These are phyloP conservation scores for Arctopsyche grandis DNA, from an alignment of 1,140 invertebrate genomes.

Conservation along the genomic window DNA sequence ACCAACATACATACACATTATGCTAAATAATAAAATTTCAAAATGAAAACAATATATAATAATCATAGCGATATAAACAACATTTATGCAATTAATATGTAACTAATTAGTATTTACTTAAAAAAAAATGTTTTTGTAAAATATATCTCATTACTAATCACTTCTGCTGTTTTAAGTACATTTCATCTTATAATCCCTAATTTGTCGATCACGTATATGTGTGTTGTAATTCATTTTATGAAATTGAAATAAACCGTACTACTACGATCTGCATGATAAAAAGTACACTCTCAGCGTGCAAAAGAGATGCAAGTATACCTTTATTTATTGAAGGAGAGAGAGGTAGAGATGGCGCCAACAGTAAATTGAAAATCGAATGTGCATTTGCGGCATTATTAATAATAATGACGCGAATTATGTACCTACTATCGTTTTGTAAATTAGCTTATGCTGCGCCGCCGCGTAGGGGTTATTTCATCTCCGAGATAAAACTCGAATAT, in stretches of 20 bases:
- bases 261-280: constrained; percentile 15
- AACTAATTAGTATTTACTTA: no score
- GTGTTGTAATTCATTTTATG: constrained; percentile 14
- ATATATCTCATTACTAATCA: no score
- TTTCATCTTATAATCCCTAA: neutral
- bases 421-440: constrained; percentile 26
- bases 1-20: no score
- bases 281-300: neutral
- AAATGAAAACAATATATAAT: no score
- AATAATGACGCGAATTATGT: constrained; percentile 31
- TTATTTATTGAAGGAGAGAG: neutral
- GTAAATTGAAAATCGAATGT: constrained; percentile 31
- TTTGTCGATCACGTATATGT: neutral
- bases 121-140: no score
- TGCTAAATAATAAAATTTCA: no score
- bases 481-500: neutral
- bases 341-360: neutral
- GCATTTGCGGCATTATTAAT: constrained; percentile 27
- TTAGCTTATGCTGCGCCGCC: constrained; percentile 1
- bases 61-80: no score
- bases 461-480: neutral
- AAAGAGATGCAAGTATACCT: neutral
- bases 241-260: constrained; percentile 14
- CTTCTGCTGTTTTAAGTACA: no score
- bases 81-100: no score